phyloP scores from a whole-genome alignment of 1,140 invertebrate species.

The Coboldia fuscipes region DNA sequence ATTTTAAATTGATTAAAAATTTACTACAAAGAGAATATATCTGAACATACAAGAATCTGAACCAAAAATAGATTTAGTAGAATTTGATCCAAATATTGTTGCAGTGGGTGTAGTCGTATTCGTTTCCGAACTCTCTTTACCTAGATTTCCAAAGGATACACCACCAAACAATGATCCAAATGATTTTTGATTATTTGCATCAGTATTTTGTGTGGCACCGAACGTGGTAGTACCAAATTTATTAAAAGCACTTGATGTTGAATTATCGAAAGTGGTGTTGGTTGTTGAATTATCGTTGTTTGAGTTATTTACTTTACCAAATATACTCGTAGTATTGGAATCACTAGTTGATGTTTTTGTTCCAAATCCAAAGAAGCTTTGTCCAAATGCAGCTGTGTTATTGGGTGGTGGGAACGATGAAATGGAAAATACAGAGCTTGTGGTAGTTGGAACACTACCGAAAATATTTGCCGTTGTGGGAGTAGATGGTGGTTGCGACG shows the following conservation, averaged over 20 bases:
- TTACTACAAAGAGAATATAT: no score
- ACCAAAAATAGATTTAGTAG: no score
- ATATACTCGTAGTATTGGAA: no score
- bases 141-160: neutral
- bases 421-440: neutral
- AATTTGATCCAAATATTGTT: neutral
- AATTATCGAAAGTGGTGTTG: neutral
- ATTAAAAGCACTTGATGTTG: neutral
- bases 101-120: neutral
- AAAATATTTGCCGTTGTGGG: conserved; percentile 1
- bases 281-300: neutral
- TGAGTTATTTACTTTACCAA: neutral
- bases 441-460: neutral
- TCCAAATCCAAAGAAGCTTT: neutral
- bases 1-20: no score
- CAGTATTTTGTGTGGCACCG: neutral
- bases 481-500: neutral
- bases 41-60: no score
- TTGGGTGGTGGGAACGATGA: neutral
- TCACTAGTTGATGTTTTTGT: neutral
- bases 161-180: neutral
- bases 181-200: neutral
- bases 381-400: neutral
- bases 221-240: neutral
- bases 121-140: neutral